Percentiles rank a stretch among this genome's conserved stretches.
Conservation (phyloP, 2,797 vertebrate species). For the Diplodus sargus region DNA sequence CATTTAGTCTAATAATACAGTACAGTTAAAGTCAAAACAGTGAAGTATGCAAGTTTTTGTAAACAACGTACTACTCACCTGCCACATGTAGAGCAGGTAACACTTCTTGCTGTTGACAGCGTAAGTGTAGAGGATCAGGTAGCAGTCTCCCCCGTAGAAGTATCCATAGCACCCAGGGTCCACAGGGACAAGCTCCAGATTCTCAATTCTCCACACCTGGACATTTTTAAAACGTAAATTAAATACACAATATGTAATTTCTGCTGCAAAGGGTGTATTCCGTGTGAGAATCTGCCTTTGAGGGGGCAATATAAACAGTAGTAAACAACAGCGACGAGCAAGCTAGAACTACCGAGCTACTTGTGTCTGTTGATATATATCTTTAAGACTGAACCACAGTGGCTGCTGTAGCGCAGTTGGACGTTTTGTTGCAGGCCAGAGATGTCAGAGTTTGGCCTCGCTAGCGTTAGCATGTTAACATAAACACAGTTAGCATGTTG, state of each 20-base stretch:
- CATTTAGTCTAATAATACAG: not conserved
- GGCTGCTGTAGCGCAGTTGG: not conserved
- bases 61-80: constrained; percentile 78
- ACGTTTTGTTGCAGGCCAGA: not conserved
- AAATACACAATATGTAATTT: too few species aligned
- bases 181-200: constrained; percentile 89
- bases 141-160: constrained; percentile 94
- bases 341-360: too few species aligned
- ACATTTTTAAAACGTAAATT: not conserved
- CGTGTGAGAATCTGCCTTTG: too few species aligned
- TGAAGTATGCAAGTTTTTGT: not conserved
- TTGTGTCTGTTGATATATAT: too few species aligned
- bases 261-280: too few species aligned
- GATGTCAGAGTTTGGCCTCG: not conserved
- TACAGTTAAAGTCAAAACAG: not conserved
- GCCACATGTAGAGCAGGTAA: constrained; percentile 93
- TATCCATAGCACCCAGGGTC: constrained; percentile 83
- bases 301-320: too few species aligned
- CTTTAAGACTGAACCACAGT: not conserved
- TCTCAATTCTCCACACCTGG: constrained; percentile 92
- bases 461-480: not conserved
- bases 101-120: constrained; percentile 79
- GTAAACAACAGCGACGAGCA: too few species aligned
- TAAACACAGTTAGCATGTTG: not conserved
- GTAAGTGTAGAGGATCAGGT: constrained; percentile 92